Base-by-base conservation (phyloP, 1,140 invertebrate species). In the Zaprionus tsacasi region DNA sequence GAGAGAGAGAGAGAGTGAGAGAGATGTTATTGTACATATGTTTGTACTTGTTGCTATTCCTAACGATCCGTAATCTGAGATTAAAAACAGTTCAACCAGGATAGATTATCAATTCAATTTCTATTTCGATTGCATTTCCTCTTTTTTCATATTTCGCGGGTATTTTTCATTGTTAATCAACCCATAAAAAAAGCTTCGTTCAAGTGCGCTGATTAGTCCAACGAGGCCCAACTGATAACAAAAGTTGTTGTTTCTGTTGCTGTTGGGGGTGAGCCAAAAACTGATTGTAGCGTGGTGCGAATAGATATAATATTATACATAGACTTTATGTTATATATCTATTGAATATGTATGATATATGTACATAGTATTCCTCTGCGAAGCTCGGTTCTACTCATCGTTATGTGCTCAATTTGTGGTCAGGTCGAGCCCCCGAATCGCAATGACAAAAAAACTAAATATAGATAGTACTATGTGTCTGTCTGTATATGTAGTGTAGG, bases 51-150 rank as follows among this genome's bases (percentile, higher is more conserved):
- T 82, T 86, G 64, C 50, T 74, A 30, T 75, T 74, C 33, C 17
- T 70, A 65, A 63, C 48, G 66, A 75, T 67, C 71, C 64, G 60
- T 58, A 83, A 80, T 88, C 83, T 75, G 54, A 88, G 83, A 88
- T 83, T 71, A 76, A 71, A 43, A 65, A 43, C 21, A 21, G 21
- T 66, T 70, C 36, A 43, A 27, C 59, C 30, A 27, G 40, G 21
- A 48, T 38, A 2, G 48, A 66, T 81, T 80, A 82, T 50, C 64
- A 55, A 48, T 61, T 69, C 57, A 10, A 38, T 75, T 63, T 70
- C 40, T 25, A 70, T 64, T 73, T 50, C 36, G 7, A 50, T 60
- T 63, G 11, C 25, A 43, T 60, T 60, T 60, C 2, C 35, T 54
- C 60, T 69, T 50, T 50, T 79, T 70, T 45, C 54, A 17, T 70